Evolutionary conservation across 2,113 vertebrate genomes (phyloP), one percentile per base, ranked within the genome.

Genomic region (Cyprinus carpio): DNA sequence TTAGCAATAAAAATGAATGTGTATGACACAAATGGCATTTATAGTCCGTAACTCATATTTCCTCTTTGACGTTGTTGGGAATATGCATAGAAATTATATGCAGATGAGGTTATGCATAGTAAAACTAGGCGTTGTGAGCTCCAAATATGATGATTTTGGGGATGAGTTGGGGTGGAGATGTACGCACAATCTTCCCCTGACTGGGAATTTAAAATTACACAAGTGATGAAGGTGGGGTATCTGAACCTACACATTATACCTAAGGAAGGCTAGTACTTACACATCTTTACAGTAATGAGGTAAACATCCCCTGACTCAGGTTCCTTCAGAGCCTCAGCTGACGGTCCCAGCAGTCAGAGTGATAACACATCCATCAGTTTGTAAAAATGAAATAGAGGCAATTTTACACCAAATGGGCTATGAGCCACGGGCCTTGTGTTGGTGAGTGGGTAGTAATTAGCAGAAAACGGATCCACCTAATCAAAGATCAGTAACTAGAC

Each of bases 401-500:
- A n/a, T 62, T 84, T 80, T 76, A 83, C 58, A 77, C 23, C 62
- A 58, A 83, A 77, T 29, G 62, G 37, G 76, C 51, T 16, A 60
- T 34, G 43, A 51, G 46, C 29, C 31, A 82, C n/a, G 6, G 11
- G 64, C 51, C 75, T 54, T 58, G 82, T 78, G 84, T 83, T 87
- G 71, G 87, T 83, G 85, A 88, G 25, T 83, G 87, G 87, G 84
- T 85, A 65, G 89, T 93, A 92, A 94, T 94, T 93, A 93, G 89
- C 86, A 89, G 90, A 93, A 94, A 95, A 92, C 84, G 83, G 89
- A 93, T 90, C 93, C 87, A 85, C 20, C 93, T 94, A 95, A 95
- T 94, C 94, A 94, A 94, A 94, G 93, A 93, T 94, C 94, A 94
- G 94, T 95, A 95, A 95, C 89, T 6, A 60, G 93, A 95, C 89